Evolutionary conservation across 1,140 invertebrate species (phyloP).

Genomic region (Chrysomallon squamiferum): DNA sequence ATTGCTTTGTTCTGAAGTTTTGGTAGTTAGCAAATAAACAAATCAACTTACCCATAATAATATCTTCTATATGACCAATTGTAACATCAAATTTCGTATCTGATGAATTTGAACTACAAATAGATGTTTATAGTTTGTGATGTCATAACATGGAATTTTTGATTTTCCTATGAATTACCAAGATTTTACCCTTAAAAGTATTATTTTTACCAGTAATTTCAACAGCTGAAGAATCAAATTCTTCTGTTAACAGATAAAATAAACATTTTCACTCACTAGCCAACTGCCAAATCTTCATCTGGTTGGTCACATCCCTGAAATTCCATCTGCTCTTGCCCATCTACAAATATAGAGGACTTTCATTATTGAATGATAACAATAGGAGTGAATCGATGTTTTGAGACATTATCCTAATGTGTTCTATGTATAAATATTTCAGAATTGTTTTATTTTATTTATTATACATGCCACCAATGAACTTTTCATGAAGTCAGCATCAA

Average conservation of each 20-base stretch:
- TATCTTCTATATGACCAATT: slow-evolving; percentile 76
- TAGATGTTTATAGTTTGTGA: slow-evolving; percentile 5
- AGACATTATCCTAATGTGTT: too few species aligned
- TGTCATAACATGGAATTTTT: not conserved
- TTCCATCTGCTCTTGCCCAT: slow-evolving; percentile 11
- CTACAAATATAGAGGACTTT: not conserved
- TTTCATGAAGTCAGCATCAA: too few species aligned
- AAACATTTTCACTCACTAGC: slow-evolving; percentile 11
- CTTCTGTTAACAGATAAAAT: not conserved
- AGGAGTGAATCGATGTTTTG: too few species aligned
- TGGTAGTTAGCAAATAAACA: too few species aligned
- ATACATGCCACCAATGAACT: too few species aligned
- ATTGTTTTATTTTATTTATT: too few species aligned
- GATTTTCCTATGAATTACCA: not conserved
- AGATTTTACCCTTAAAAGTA: not conserved
- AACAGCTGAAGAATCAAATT: not conserved
- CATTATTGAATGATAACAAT: too few species aligned
- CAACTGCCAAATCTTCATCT: slow-evolving; percentile 14
- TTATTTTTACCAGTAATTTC: not conserved
- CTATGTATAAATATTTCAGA: too few species aligned
- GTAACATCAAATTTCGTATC: slow-evolving; percentile 68
- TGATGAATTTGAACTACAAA: slow-evolving; percentile 47
- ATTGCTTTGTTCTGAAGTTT: too few species aligned
- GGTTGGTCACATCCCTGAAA: not conserved
- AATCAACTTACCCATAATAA: slow-evolving; percentile 72